Percentiles rank a stretch among this genome's conserved stretches.
These are phyloP conservation scores for Ciconia boyciana DNA, from an alignment of 2,113 vertebrate genomes.

Conservation along the genomic window DNA sequence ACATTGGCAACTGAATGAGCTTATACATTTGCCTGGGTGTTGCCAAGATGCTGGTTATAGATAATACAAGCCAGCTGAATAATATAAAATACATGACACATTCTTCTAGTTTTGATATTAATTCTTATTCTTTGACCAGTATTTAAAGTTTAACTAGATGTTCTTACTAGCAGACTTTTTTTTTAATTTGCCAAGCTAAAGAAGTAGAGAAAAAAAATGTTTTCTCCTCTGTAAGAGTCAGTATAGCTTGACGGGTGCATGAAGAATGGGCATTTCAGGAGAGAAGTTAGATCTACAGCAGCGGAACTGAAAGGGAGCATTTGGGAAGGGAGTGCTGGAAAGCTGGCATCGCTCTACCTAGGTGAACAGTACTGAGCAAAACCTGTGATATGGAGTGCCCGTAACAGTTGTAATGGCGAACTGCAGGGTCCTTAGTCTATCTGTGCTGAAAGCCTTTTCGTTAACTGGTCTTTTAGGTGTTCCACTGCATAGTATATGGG, in stretches of 20 bases:
- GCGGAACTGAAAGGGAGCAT: neutral
- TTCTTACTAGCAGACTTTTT: neutral
- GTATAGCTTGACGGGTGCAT: accelerated
- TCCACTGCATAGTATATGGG: neutral
- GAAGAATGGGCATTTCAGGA: neutral
- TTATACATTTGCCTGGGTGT: neutral
- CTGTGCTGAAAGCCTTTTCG: neutral
- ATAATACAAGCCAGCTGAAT: neutral
- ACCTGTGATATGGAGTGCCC: no score
- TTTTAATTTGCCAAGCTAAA: neutral
- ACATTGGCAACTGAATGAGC: neutral
- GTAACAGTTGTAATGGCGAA: accelerated
- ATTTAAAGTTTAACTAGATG: neutral
- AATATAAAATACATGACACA: neutral
- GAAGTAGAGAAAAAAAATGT: neutral
- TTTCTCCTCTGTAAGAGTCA: neutral
- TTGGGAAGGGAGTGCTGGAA: neutral
- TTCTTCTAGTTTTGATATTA: neutral
- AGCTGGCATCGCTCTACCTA: neutral
- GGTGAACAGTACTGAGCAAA: accelerated
- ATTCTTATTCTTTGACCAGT: neutral
- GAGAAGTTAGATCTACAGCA: neutral
- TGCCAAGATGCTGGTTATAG: neutral
- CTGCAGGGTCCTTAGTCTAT: neutral
- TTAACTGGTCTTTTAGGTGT: neutral